Conservation (phyloP, 2,797 vertebrate species). For the Sciurus carolinensis region DNA sequence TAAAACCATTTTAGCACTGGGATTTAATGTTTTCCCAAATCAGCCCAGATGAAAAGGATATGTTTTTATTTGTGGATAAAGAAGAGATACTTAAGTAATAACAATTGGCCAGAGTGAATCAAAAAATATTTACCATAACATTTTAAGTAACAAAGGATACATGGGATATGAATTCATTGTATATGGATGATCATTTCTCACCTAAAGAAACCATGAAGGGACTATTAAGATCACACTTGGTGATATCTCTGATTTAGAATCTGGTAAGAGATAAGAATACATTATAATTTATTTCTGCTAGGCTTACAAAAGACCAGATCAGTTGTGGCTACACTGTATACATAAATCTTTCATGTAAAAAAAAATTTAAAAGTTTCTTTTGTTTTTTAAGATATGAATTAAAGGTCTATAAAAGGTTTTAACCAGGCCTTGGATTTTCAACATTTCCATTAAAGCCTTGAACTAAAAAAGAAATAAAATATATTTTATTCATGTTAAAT, state of each 20-base stretch:
- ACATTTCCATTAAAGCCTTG: conserved; percentile 65
- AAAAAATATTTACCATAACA: conserved; percentile 37
- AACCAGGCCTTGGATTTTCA: conserved; percentile 72
- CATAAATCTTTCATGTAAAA: conserved; percentile 15
- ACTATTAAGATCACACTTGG: conserved; percentile 45
- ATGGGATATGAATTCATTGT: not conserved
- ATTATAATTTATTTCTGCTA: conserved; percentile 19
- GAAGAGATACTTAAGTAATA: conserved; percentile 30
- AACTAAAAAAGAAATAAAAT: conserved; percentile 78
- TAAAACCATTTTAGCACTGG: not conserved
- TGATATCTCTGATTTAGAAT: conserved; percentile 38
- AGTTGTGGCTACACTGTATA: not conserved
- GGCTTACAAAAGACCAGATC: conserved; percentile 74
- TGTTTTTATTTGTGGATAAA: conserved; percentile 26
- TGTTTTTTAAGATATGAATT: conserved; percentile 47
- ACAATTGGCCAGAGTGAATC: not conserved
- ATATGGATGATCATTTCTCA: conserved; percentile 38
- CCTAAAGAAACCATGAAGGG: conserved; percentile 10
- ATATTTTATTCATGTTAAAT: conserved; percentile 78
- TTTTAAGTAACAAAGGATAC: conserved; percentile 24
- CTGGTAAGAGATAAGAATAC: conserved; percentile 60
- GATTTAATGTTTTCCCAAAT: conserved; percentile 28
- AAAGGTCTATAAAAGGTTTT: not conserved
- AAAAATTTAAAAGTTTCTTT: not conserved
- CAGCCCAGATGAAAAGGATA: not conserved